phyloP scores from a whole-genome alignment of 2,113 vertebrate species.

The Pristiophorus japonicus region DNA sequence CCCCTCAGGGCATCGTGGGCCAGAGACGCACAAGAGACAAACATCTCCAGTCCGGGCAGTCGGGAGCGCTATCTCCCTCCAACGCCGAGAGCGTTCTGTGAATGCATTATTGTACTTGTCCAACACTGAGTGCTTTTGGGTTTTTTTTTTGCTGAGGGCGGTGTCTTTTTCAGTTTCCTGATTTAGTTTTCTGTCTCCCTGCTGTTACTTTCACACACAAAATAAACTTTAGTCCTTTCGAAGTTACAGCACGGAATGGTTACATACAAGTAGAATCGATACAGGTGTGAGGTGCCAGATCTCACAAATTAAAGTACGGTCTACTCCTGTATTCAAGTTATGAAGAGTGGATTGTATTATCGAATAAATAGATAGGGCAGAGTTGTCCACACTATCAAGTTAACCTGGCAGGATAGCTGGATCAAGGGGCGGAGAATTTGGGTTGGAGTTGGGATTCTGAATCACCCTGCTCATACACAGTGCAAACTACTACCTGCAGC shows the following conservation, averaged over 20 bases:
- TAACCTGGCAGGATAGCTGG: neutral
- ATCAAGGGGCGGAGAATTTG: neutral
- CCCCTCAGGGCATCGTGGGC: too few relatives aligned
- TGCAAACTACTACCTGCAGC: neutral
- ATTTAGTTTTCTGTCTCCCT: neutral
- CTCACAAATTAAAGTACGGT: neutral
- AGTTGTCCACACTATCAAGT: neutral
- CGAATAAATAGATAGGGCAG: neutral
- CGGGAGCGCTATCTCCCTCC: neutral
- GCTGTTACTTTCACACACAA: neutral
- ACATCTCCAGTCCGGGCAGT: neutral
- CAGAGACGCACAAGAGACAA: neutral
- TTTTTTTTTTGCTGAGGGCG: neutral
- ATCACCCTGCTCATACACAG: neutral
- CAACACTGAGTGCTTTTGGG: neutral
- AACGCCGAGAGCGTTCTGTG: neutral
- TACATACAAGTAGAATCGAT: neutral
- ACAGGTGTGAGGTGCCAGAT: neutral
- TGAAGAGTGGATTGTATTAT: neutral
- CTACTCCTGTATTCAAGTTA: slow-evolving; percentile 21
- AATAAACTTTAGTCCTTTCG: neutral
- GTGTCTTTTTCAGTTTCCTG: neutral
- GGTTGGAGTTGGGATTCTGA: neutral
- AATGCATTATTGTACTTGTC: neutral
- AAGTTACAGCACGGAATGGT: neutral